These are phyloP conservation scores for Tetramorium alpestre DNA, from an alignment of 1,140 invertebrate species.

Conservation along the genomic window DNA sequence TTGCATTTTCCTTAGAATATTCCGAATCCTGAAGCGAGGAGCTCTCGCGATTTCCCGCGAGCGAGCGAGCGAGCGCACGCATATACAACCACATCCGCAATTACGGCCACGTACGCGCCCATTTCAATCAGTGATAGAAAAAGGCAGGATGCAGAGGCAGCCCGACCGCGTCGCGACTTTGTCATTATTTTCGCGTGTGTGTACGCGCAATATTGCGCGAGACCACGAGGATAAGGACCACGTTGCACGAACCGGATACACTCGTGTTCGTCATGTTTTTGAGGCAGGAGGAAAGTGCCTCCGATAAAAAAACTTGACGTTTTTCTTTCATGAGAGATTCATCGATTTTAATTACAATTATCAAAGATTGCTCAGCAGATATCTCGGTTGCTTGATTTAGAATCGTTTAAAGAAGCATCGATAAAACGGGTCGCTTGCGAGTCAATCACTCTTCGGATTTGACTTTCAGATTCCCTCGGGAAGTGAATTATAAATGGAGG, in stretches of 20 bases:
- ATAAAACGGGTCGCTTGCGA: constrained; percentile 9
- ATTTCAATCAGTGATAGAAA: constrained; percentile 59
- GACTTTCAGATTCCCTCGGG: constrained; percentile 19
- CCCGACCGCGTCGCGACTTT: not conserved
- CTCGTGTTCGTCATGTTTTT: not conserved
- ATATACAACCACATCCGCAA: not conserved
- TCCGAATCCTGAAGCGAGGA: constrained; percentile 58
- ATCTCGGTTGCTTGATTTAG: constrained; percentile 8
- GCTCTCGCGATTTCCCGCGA: constrained; percentile 35
- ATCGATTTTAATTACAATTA: not conserved
- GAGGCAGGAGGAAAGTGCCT: too few species aligned
- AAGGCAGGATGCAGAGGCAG: constrained; percentile 26
- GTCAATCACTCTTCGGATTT: constrained; percentile 30
- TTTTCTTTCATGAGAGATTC: not conserved
- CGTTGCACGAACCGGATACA: not conserved
- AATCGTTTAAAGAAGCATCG: constrained; percentile 41
- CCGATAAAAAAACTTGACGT: not conserved
- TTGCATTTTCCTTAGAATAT: constrained; percentile 77
- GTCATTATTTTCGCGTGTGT: constrained; percentile 7
- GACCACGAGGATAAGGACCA: not conserved
- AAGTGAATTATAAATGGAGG: constrained; percentile 17
- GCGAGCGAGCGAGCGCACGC: not conserved
- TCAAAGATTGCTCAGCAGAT: constrained; percentile 12
- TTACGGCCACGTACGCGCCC: not conserved
- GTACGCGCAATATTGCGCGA: not conserved